Evolutionary conservation across 1,140 invertebrate species (phyloP), one percentile per base, ranked within the genome.

Genomic region (Sesamia nonagrioides): DNA sequence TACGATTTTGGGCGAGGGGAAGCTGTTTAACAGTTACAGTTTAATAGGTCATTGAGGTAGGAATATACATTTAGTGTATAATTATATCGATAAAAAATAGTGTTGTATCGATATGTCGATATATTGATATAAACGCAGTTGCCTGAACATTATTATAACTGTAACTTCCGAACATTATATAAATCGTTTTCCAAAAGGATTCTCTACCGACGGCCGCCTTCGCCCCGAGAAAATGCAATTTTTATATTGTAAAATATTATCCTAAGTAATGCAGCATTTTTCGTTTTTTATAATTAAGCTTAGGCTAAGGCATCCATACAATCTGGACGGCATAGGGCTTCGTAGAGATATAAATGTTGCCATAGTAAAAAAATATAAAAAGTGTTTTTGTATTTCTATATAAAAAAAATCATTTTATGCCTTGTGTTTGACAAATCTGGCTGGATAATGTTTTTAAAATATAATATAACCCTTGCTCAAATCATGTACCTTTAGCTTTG

Each of bases 301-400:
- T 90, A 91, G 88, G 80, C 82, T 91, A 88, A 90, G 86, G 75
- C 79, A 78, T 79, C 77, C 78, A 84, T 82, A 83, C 73, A 85
- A 77, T 77, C 75, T 58, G 54, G 79, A 69, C 78, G 78, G 79
- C 83, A 84, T 83, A 79, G 85, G 84, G 87, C 86, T 88, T 89
- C 81, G 86, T 86, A 87, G 85, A 82, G 82, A 82, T 87, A 84
- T 87, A 73, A 90, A 87, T 87, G 92, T 92, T 94, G 92, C 92
- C 92, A 92, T 94, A 92, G 88, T 84, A 81, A 82, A 86, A 85
- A 87, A 89, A 80, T 69, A 75, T 52, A 63, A 76, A 84, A 84
- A 86, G 83, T 90, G 88, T 91, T 90, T 56, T 84, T 86, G 63
- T 68, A 68, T 68, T 89, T 75, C 87, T 76, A 73, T 74, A 79